A percentile compares a stretch with the other conserved stretches of the same genome.
phyloP scores from a whole-genome alignment of 2,113 vertebrate species.

The Sinocyclocheilus maitianheensis region DNA sequence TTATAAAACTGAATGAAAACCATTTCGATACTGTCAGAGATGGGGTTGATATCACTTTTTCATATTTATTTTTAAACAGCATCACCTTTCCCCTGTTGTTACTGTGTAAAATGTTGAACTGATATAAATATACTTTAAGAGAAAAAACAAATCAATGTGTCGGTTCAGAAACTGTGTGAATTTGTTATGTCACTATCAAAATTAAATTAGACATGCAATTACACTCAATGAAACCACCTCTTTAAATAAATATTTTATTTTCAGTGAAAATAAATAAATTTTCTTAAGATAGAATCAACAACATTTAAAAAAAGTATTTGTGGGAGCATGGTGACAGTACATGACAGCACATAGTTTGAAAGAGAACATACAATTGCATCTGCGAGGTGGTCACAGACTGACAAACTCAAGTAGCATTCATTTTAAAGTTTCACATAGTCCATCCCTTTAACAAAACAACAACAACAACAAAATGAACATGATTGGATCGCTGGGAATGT shows the following conservation, averaged over 20 bases:
- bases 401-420: constrained; percentile 22
- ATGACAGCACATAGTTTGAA: constrained; percentile 66
- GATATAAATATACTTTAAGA: neutral
- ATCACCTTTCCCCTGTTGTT: too few relatives aligned
- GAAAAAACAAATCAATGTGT: neutral
- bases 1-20: neutral
- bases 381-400: constrained; percentile 59
- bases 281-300: constrained; percentile 82
- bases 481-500: neutral
- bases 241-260: constrained; percentile 85
- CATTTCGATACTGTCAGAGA: neutral
- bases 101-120: too few relatives aligned
- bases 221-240: constrained; percentile 51
- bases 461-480: neutral
- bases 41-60: neutral
- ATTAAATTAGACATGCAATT: neutral
- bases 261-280: constrained; percentile 81
- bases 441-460: neutral
- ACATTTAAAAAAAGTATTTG: constrained; percentile 71
- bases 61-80: too few relatives aligned
- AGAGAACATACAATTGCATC: constrained; percentile 71
- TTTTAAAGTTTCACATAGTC: neutral
- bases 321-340: constrained; percentile 63
- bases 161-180: neutral
- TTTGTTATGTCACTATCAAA: neutral